Conservation (phyloP, 2,888 invertebrate species). For the Seira musarum region DNA sequence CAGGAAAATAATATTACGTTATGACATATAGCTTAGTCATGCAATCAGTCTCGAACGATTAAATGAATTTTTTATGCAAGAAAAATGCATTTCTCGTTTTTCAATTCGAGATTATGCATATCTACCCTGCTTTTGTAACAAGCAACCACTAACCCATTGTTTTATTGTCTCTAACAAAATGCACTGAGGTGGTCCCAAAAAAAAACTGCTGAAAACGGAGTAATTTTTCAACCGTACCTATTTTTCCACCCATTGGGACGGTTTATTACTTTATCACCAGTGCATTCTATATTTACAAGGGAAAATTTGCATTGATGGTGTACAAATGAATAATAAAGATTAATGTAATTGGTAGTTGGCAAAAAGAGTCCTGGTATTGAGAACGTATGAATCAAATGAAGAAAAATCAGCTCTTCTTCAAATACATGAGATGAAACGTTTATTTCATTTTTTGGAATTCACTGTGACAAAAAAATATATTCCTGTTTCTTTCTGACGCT, state of each 20-base stretch:
- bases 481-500: conserved; percentile 35
- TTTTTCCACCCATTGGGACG: background rate
- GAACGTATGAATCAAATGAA: too few relatives aligned
- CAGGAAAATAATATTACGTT: background rate
- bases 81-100: background rate
- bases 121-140: too few relatives aligned
- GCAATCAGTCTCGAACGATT: background rate
- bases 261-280: background rate
- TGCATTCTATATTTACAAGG: too few relatives aligned
- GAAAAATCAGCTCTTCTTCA: conserved; percentile 20
- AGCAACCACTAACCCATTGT: background rate
- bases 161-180: background rate
- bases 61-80: background rate
- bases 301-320: too few relatives aligned
- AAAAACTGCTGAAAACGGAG: too few relatives aligned
- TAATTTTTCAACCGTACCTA: background rate
- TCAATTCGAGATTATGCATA: background rate
- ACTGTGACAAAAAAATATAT: too few relatives aligned
- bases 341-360: too few relatives aligned
- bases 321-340: too few relatives aligned
- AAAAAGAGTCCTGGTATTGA: too few relatives aligned
- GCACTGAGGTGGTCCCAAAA: background rate
- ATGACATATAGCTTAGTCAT: background rate
- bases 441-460: too few relatives aligned
- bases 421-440: too few relatives aligned